These are phyloP conservation scores for Vultur gryphus DNA, from an alignment of 2,797 vertebrate species.

Conservation along the genomic window DNA sequence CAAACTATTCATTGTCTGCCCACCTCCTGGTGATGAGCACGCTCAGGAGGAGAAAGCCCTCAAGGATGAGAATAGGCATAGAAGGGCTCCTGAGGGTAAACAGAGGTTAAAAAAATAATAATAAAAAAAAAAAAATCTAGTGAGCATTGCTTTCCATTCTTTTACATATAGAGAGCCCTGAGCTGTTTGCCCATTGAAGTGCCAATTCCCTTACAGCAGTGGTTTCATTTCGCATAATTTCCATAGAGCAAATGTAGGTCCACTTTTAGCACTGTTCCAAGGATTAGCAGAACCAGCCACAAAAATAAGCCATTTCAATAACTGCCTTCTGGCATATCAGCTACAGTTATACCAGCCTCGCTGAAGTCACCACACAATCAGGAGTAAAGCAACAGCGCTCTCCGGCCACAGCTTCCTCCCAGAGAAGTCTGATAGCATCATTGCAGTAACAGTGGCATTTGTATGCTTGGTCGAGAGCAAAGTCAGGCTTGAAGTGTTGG, in stretches of 20 bases:
- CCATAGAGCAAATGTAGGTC: not conserved
- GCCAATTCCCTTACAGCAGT: not conserved
- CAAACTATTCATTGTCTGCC: not conserved
- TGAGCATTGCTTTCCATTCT: not conserved
- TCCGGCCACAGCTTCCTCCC: constrained; percentile 18
- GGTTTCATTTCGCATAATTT: not conserved
- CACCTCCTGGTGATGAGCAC: not conserved
- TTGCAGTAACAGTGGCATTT: not conserved
- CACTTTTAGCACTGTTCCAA: not conserved
- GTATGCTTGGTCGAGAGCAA: not conserved
- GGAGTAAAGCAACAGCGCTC: not conserved
- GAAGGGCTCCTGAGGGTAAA: not conserved
- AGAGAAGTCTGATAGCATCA: not conserved
- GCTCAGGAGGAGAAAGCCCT: not conserved
- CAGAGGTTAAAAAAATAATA: not conserved
- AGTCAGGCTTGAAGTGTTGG: not conserved
- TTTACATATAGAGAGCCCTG: not conserved
- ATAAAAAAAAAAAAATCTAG: not conserved
- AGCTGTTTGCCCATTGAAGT: not conserved
- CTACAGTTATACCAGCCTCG: not conserved
- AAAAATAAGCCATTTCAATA: not conserved
- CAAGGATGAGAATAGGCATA: not conserved
- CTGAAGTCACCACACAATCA: not conserved
- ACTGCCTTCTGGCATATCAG: not conserved
- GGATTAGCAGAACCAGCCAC: not conserved